A percentile compares a stretch with the other conserved stretches of the same genome.
These are phyloP conservation scores for Andricus curvator DNA, from an alignment of 2,888 invertebrate genomes.

Conservation along the genomic window DNA sequence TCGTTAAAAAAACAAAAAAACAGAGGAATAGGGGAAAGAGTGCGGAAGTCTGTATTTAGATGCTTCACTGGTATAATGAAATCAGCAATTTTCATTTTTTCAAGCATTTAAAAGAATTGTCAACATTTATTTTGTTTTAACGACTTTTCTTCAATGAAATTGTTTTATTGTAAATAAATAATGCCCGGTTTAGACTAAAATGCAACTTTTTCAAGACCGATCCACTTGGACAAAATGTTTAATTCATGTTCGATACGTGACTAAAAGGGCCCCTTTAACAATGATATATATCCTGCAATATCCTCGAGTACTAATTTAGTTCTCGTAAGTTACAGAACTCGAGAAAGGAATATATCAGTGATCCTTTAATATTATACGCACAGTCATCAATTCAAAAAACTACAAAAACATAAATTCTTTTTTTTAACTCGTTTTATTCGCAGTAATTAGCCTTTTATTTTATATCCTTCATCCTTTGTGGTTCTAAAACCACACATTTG, in stretches of 20 bases:
- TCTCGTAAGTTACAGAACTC: neutral
- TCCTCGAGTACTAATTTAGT: neutral
- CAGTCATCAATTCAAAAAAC: neutral
- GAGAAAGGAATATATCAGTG: neutral
- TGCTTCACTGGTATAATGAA: too few species aligned
- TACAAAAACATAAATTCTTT: neutral
- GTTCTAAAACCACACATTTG: neutral
- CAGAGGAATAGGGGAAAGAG: too few species aligned
- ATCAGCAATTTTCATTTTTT: too few species aligned
- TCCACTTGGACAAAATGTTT: neutral
- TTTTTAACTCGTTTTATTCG: neutral
- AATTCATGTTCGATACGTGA: neutral
- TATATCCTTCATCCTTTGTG: too few species aligned
- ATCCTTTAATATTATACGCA: neutral
- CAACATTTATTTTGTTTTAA: too few species aligned
- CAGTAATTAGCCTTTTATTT: neutral
- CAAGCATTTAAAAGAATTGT: too few species aligned
- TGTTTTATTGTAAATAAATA: too few species aligned
- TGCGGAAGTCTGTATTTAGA: too few species aligned
- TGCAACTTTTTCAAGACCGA: neutral
- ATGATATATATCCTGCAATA: neutral
- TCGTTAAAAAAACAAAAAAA: too few species aligned
- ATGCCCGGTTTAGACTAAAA: neutral
- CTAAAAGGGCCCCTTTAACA: neutral
- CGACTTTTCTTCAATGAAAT: too few species aligned